Base-by-base conservation (phyloP, 2,888 invertebrate species). In the Mesorhabditis spiculigera region DNA sequence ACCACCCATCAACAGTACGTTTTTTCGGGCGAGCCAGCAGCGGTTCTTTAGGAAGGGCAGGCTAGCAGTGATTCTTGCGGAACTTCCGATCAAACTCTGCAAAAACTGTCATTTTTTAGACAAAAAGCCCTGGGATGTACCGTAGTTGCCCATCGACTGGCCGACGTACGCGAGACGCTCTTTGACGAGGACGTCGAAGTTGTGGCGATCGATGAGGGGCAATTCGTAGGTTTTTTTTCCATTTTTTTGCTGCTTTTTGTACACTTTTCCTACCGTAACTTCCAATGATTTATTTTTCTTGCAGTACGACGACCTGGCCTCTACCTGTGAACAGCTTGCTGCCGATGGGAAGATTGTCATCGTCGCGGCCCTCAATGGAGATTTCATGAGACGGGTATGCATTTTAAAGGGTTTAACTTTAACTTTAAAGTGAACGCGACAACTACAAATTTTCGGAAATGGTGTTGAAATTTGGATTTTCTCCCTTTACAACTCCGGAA, bases 171-270 rank as follows among this genome's bases (percentile, higher is more conserved):
- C 43, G 70, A 80, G 4, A 73, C 73, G 5, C 73, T 81, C 42
- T 73, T 75, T 67, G 75, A 86, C 5, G 87, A 84, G 75, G 88
- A 89, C 70, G 89, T 90, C n/a, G 81, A 85, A 68, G 82, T 85
- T 8, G 88, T 90, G 74, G 90, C 90, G 5, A 88, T 90, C 73
- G 90, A 90, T 81, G 90, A 90, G 82, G 90, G 90, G 68, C 90
- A 90, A 78, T 90, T 90, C 87, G 90, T 90, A 86, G 88, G 89
- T 66, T n/a, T 16, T 61, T 45, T 6, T 6, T 42, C 28, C 58
- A 63, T 4, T 42, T 41, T 28, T 67, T 5, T 16, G 5, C n/a
- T 6, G 13, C n/a, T n/a, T n/a, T n/a, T n/a, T n/a, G n/a, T n/a
- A n/a, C n/a, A n/a, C n/a, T n/a, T n/a, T n/a, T n/a, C n/a, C n/a